Percentiles rank a stretch among this genome's conserved stretches.
These are phyloP conservation scores for Onthophagus taurus DNA, from an alignment of 1,140 invertebrate species.

Conservation along the genomic window DNA sequence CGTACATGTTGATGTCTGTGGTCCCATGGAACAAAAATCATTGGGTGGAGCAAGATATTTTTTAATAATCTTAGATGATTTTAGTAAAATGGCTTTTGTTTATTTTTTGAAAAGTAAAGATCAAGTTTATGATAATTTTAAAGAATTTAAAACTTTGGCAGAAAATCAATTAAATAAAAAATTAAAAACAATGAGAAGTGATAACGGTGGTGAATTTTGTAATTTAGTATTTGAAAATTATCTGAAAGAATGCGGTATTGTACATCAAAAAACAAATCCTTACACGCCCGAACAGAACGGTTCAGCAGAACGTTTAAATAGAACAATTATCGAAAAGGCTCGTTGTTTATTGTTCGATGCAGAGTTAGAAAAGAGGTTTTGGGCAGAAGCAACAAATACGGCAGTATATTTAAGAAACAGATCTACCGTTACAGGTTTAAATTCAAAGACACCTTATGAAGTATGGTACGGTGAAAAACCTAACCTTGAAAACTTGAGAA, in stretches of 20 bases:
- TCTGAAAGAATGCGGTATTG: conserved; percentile 17
- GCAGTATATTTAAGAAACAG: not conserved
- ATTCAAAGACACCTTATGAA: conserved; percentile 16
- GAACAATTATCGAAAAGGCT: conserved; percentile 23
- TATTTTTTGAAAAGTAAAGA: conserved; percentile 34
- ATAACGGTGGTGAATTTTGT: conserved; percentile 1
- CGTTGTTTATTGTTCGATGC: not conserved
- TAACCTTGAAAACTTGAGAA: conserved; percentile 38
- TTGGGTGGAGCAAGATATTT: conserved; percentile 31
- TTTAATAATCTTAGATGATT: conserved; percentile 32
- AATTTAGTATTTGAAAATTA: not conserved
- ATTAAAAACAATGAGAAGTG: not conserved
- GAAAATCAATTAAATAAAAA: conserved; percentile 18
- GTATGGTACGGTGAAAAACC: conserved; percentile 30
- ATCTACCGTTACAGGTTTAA: not conserved
- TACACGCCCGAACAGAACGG: conserved; percentile 36
- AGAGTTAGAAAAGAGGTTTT: not conserved
- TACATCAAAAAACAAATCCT: conserved; percentile 23
- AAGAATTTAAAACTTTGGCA: conserved; percentile 23
- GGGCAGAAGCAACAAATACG: not conserved
- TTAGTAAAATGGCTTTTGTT: conserved; percentile 30
- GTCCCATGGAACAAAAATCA: conserved; percentile 34
- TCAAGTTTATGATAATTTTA: conserved; percentile 23
- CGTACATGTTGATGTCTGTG: conserved; percentile 37
- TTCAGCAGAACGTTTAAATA: conserved; percentile 29